Percentiles rank a stretch among this genome's conserved stretches.
Conservation (phyloP, 2,113 vertebrate genomes). For the Phyllostomus discolor region DNA sequence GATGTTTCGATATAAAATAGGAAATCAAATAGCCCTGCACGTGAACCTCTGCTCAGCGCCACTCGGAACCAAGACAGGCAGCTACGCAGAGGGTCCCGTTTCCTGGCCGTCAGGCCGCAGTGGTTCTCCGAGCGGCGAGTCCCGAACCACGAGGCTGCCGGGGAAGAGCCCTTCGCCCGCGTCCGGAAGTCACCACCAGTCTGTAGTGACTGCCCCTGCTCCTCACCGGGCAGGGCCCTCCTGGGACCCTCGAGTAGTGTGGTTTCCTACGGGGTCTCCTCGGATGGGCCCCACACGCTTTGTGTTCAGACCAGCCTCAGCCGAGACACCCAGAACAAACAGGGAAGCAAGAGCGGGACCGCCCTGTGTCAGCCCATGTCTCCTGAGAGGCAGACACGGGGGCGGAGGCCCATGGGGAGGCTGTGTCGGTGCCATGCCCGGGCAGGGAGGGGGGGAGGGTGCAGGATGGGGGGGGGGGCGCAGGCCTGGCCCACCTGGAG, state of each 20-base stretch:
- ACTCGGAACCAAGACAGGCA: neutral
- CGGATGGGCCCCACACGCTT: fast-evolving
- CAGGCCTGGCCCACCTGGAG: neutral
- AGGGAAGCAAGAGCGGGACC: neutral
- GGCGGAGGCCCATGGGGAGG: neutral
- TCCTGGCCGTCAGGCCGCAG: neutral
- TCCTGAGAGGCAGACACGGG: fast-evolving
- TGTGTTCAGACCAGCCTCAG: fast-evolving
- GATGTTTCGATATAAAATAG: neutral
- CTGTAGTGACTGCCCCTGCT: neutral
- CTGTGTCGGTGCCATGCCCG: neutral
- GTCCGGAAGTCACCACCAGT: neutral
- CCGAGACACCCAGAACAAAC: neutral
- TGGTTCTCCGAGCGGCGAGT: neutral
- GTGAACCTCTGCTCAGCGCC: neutral
- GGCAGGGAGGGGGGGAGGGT: neutral
- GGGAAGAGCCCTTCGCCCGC: neutral
- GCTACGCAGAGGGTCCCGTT: neutral
- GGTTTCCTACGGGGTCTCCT: neutral
- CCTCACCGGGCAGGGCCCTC: neutral
- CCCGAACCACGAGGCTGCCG: fast-evolving
- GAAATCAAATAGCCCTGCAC: neutral
- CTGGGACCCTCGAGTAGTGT: neutral
- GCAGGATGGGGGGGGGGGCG: fast-evolving
- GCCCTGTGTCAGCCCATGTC: neutral